Conservation (phyloP, 1,140 invertebrate genomes). For the Drosophila ananassae region DNA sequence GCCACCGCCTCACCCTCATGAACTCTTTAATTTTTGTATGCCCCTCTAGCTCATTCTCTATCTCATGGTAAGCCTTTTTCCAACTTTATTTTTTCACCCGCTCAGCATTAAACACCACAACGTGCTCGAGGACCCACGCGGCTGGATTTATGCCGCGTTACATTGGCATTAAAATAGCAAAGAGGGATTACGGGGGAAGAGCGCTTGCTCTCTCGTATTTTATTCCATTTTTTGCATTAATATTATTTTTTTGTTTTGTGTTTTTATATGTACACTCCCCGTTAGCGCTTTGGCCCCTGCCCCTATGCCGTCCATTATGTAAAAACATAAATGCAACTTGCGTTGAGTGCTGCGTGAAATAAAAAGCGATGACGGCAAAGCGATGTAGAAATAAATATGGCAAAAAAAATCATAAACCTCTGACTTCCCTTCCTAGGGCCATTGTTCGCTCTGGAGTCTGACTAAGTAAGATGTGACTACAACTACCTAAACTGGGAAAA, state of each 20-base stretch:
- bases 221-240: constrained; percentile 38
- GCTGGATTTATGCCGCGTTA: constrained; percentile 73
- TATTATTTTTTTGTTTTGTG: constrained; percentile 20
- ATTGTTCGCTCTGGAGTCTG: constrained; percentile 23
- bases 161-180: constrained; percentile 74
- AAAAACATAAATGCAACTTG: constrained; percentile 75
- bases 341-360: constrained; percentile 56
- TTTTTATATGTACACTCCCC: background rate
- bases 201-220: constrained; percentile 25
- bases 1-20: background rate
- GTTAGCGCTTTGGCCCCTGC: constrained; percentile 6
- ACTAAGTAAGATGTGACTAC: constrained; percentile 31
- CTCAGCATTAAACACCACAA: constrained; percentile 68
- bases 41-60: constrained; percentile 1
- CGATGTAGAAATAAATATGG: constrained; percentile 50
- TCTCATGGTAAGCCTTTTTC: constrained; percentile 19
- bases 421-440: background rate
- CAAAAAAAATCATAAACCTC: constrained; percentile 38
- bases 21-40: background rate
- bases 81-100: constrained; percentile 6
- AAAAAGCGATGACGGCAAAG: constrained; percentile 43
- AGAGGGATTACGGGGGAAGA: constrained; percentile 45
- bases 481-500: background rate
- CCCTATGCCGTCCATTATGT: constrained; percentile 52
- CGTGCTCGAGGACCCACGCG: constrained; percentile 63